Percentiles rank a stretch among this genome's conserved stretches.
These are phyloP conservation scores for Apodemia zela DNA, from an alignment of 2,888 invertebrate species.

Conservation along the genomic window DNA sequence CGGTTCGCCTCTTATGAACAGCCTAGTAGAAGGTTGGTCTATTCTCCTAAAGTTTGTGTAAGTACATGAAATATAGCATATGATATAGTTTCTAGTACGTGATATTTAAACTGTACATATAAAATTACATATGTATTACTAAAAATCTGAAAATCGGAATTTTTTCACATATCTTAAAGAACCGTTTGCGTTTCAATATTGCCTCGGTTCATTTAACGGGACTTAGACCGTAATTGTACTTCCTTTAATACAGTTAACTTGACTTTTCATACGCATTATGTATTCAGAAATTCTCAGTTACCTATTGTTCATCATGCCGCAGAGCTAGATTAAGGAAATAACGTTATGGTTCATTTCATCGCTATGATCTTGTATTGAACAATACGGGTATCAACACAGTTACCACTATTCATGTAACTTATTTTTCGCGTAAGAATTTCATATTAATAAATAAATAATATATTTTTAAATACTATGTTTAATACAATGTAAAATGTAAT, in stretches of 20 bases:
- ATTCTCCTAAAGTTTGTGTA: too few species aligned
- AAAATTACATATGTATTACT: too few species aligned
- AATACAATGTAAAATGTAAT: neutral
- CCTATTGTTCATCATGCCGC: conserved; percentile 43
- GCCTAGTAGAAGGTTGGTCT: too few species aligned
- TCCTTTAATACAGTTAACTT: conserved; percentile 61
- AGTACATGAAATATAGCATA: too few species aligned
- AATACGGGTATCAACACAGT: neutral
- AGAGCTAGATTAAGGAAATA: conserved; percentile 14
- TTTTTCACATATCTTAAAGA: conserved; percentile 22
- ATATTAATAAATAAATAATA: neutral
- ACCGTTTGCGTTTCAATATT: conserved; percentile 32
- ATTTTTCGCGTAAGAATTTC: neutral
- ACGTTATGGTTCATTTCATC: conserved; percentile 11
- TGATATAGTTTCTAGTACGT: too few species aligned
- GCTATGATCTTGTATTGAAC: conserved; percentile 12
- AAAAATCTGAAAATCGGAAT: too few species aligned
- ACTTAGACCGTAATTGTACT: conserved; percentile 54
- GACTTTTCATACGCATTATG: conserved; percentile 36
- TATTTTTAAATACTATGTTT: neutral
- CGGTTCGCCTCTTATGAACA: too few species aligned
- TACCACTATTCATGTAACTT: neutral
- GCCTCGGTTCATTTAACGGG: conserved; percentile 50
- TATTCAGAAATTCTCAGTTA: conserved; percentile 53
- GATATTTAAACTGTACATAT: too few species aligned